Evolutionary conservation across 2,113 vertebrate species (phyloP).

Genomic region (Cryptotis parvus): DNA sequence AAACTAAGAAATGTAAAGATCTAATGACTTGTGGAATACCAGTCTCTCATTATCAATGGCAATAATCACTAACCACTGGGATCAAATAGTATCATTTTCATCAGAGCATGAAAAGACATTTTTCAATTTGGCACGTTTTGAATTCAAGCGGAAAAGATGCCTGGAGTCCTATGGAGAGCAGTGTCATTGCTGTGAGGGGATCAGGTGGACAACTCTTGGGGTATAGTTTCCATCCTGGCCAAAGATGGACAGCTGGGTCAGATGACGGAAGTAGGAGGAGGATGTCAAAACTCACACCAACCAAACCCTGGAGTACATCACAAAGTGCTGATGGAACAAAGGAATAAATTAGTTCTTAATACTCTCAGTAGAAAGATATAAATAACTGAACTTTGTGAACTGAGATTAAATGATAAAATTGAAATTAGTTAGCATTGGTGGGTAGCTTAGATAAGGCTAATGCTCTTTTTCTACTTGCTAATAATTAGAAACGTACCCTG

Average conservation of each 20-base stretch:
- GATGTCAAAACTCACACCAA: background rate
- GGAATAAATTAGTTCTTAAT: slow-evolving; percentile 48
- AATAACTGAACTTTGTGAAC: background rate
- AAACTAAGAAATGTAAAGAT: background rate
- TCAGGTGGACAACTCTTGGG: background rate
- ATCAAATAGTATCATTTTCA: background rate
- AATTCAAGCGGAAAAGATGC: background rate
- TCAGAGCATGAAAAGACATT: background rate
- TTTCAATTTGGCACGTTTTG: background rate
- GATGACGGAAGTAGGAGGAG: background rate
- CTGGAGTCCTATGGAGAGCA: background rate
- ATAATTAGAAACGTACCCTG: slow-evolving; percentile 34
- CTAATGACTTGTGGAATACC: background rate
- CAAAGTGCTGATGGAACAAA: background rate
- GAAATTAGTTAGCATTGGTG: background rate
- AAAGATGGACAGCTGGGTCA: background rate
- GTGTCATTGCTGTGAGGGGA: background rate
- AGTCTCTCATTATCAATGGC: background rate
- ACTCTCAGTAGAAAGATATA: slow-evolving; percentile 35
- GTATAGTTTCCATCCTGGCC: background rate
- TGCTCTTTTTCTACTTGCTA: background rate
- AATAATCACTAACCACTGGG: background rate
- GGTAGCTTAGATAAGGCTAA: background rate
- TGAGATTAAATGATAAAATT: slow-evolving; percentile 46
- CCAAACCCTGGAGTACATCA: background rate